Percentiles rank a stretch among this genome's conserved stretches.
Evolutionary conservation across 1,140 invertebrate species (phyloP).

Genomic region (Megalopta genalis): DNA sequence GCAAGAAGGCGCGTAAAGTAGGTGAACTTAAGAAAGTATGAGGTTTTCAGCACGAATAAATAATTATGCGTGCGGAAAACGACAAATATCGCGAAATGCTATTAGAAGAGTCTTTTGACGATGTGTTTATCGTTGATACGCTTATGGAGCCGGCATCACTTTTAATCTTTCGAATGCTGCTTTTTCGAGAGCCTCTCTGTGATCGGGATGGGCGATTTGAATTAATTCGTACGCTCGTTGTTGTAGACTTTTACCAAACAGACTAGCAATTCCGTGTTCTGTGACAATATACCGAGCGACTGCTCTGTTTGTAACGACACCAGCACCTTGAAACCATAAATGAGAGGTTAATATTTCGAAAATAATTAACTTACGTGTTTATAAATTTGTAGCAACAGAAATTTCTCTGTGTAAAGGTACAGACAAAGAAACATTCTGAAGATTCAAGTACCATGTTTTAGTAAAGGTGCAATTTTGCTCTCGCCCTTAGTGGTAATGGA

Average conservation of each 20-base stretch:
- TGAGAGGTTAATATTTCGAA: neutral
- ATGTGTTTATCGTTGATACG: neutral
- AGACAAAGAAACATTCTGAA: too few relatives aligned
- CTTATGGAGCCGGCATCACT: slow-evolving; percentile 86
- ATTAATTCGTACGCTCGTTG: slow-evolving; percentile 96
- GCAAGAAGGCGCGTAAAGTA: slow-evolving; percentile 20
- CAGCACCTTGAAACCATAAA: slow-evolving; percentile 85
- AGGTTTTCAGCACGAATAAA: neutral
- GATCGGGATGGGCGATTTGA: slow-evolving; percentile 93
- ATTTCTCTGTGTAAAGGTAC: neutral
- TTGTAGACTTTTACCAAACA: slow-evolving; percentile 95
- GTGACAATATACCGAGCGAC: slow-evolving; percentile 97
- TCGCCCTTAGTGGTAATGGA: slow-evolving; percentile 92
- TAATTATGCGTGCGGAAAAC: neutral
- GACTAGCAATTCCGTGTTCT: slow-evolving; percentile 93
- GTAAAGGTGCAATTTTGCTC: slow-evolving; percentile 92
- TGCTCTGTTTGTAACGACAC: slow-evolving; percentile 95
- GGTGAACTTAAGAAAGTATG: slow-evolving; percentile 12
- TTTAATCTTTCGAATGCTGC: slow-evolving; percentile 94
- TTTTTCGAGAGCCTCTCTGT: slow-evolving; percentile 92
- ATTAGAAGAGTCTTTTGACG: slow-evolving; percentile 35
- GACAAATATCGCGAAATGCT: slow-evolving; percentile 42
- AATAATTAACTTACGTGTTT: neutral
- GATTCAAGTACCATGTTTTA: slow-evolving; percentile 86
- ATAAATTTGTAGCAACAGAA: neutral